Conservation (phyloP, 1,140 invertebrate genomes). For the Drosophila pachea region DNA sequence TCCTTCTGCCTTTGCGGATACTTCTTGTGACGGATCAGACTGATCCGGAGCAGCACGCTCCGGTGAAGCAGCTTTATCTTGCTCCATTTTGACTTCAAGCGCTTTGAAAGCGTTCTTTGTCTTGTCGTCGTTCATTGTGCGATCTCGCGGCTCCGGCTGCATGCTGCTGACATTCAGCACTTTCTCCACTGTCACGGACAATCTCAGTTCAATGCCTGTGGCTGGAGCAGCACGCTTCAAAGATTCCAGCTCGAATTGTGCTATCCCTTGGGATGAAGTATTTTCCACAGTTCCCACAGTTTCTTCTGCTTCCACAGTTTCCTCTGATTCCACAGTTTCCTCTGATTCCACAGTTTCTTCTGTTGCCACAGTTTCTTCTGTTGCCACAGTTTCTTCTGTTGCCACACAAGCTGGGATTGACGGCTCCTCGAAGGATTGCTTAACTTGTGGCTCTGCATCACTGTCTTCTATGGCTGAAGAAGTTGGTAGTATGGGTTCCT, state of each 20-base stretch:
- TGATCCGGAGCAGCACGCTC: not conserved
- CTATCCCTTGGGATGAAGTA: not conserved
- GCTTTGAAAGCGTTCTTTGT: not conserved
- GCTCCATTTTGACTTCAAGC: not conserved
- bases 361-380: no score
- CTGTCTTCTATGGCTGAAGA: not conserved
- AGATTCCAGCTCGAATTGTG: slow-evolving; percentile 7
- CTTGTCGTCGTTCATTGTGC: not conserved
- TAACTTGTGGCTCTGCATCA: no score
- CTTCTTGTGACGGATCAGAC: no score
- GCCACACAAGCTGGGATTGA: no score
- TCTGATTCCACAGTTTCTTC: not conserved
- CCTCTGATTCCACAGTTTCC: not conserved
- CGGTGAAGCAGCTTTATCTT: no score
- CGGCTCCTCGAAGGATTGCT: no score
- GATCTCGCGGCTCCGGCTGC: not conserved
- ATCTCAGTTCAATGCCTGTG: slow-evolving; percentile 4
- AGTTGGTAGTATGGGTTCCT: not conserved
- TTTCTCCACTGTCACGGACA: slow-evolving; percentile 3
- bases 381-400: not conserved
- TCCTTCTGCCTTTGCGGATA: not conserved
- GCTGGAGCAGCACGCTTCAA: not conserved
- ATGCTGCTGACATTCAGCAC: not conserved
- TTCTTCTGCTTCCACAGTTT: not conserved
- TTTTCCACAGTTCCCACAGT: not conserved